Evolutionary conservation across 2,797 vertebrate species (phyloP).

Genomic region (Emydoidea blandingii): DNA sequence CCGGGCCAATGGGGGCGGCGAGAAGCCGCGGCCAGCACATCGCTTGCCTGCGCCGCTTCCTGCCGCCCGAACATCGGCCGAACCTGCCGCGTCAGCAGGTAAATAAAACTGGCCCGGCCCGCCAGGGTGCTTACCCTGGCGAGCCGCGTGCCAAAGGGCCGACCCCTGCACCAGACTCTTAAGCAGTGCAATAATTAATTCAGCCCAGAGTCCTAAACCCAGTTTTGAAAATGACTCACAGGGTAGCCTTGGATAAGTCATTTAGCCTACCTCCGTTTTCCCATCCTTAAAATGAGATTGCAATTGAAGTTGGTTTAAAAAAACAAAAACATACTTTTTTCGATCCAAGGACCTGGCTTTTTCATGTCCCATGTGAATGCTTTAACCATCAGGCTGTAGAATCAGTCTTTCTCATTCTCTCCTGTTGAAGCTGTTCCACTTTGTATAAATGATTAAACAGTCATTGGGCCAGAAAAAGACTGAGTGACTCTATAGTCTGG

Average conservation of each 20-base stretch:
- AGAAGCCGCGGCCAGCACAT: too few relatives aligned
- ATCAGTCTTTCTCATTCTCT: not conserved
- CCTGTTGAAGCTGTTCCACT: not conserved
- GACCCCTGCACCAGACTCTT: not conserved
- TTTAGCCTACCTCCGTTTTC: not conserved
- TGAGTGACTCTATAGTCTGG: not conserved
- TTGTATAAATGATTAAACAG: not conserved
- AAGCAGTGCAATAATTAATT: not conserved
- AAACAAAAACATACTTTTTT: too few relatives aligned
- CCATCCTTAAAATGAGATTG: not conserved
- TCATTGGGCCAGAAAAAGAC: not conserved
- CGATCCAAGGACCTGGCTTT: not conserved
- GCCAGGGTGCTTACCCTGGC: too few relatives aligned
- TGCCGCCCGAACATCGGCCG: too few relatives aligned
- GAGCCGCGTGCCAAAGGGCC: too few relatives aligned
- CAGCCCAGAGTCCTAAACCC: not conserved
- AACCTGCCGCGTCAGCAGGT: too few relatives aligned
- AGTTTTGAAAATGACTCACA: not conserved
- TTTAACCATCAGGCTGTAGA: not conserved
- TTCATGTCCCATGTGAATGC: not conserved
- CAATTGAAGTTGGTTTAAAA: not conserved
- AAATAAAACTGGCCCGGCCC: too few relatives aligned
- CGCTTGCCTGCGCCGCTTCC: too few relatives aligned
- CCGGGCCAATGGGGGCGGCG: too few relatives aligned
- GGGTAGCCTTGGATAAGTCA: not conserved